Base-by-base conservation (phyloP, 2,113 vertebrate species). In the Dendropsophus ebraccatus region DNA sequence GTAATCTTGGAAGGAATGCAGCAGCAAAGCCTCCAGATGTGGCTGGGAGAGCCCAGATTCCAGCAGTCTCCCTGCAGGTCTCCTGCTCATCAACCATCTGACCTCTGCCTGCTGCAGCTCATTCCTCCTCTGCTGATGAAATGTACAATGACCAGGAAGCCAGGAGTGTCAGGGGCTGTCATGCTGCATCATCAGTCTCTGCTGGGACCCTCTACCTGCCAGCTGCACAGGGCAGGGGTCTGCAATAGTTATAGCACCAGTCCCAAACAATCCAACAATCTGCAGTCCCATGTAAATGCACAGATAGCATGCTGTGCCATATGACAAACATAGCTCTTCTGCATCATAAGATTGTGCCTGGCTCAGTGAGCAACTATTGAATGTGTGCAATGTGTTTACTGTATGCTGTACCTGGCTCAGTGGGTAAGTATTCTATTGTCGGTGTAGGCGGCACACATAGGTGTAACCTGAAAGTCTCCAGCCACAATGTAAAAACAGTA, bases 21-120 rank as follows among this genome's bases (percentile, higher is more conserved):
- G 74, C 25, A 67, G 37, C 87, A 83, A 87, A 90, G 87, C 76
- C 88, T 87, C 89, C 90, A 89, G 90, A 90, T 88, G 84, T 86
- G 70, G 56, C 19, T 4, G 65, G 54, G 58, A 11, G 82, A 86
- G 72, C 47, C 77, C 62, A 52, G 41, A 90, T 91, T 92, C 90
- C 90, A 60, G 88, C 89, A 85, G 74, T 67, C 45, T 80, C 1
- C 14, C 84, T 78, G 28, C 89, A 87, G 88, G 21, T 19, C 88
- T 88, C 1, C 0, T 82, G 88, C 83, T 84, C 76, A 87, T 83
- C 56, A 25, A 67, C 50, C 83, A 54, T 87, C 84, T 89, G 89
- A 89, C 90, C 90, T 90, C 88, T 54, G 88, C 90, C 90, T 56
- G 32, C 12, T 54, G n/a, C 30, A 37, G 21, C 65, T 86, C 62